phyloP scores from a whole-genome alignment of 2,797 vertebrate genomes.

The Eupleurogrammus muticus region DNA sequence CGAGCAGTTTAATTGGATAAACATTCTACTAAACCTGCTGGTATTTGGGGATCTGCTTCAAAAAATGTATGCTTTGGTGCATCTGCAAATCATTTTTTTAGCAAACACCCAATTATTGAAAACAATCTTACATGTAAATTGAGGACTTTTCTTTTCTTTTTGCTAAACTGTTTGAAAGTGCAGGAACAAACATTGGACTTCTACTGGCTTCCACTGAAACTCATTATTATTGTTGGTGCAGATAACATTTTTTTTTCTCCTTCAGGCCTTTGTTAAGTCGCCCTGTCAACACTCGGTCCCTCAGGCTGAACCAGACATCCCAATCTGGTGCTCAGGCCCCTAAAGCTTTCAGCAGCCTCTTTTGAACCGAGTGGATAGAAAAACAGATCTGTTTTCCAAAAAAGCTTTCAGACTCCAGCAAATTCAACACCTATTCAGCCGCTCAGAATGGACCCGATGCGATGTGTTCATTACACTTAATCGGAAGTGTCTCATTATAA shows the following conservation, averaged over 20 bases:
- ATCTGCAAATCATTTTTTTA: neutral
- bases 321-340: slow-evolving; percentile 8
- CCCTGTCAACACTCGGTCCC: too few relatives aligned
- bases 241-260: slow-evolving; percentile 5
- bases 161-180: neutral
- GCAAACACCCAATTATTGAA: too few relatives aligned
- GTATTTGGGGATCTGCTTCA: neutral
- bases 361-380: slow-evolving; percentile 28
- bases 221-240: neutral
- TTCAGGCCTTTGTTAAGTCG: neutral
- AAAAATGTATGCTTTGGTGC: neutral
- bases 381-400: slow-evolving; percentile 29
- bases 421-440: slow-evolving; percentile 26
- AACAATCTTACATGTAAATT: neutral
- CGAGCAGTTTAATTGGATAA: neutral
- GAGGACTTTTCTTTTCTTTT: neutral
- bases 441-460: neutral
- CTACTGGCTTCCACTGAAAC: neutral
- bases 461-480: slow-evolving; percentile 14
- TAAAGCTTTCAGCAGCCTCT: slow-evolving; percentile 53
- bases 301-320: slow-evolving; percentile 34
- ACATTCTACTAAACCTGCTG: neutral
- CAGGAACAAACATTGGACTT: neutral
- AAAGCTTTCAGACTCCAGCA: slow-evolving; percentile 24
- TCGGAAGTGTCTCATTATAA: slow-evolving; percentile 9